Evolutionary conservation across 1,140 invertebrate genomes (phyloP), one percentile per base, ranked within the genome.

Genomic region (Diprion similis): DNA sequence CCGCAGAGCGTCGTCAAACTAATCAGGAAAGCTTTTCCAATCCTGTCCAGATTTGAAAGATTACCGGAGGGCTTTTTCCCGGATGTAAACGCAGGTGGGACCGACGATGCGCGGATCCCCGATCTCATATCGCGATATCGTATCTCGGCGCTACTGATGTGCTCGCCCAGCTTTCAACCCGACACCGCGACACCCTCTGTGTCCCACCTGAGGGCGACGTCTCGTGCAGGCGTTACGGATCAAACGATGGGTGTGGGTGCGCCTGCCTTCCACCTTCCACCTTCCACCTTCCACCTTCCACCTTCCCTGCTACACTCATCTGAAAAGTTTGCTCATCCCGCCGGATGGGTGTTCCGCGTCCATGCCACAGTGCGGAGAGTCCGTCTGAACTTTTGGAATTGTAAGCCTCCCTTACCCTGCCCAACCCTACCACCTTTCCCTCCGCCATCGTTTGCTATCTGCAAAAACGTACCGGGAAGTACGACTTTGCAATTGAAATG

Each of bases 401-500:
- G 51, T 59, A 59, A 59, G 24, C 2, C 24, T 37, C 24, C 24
- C 51, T 17, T 17, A 59, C 51, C 51, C 11, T 59, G 9, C 51
- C 51, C 6, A 8, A 37, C 24, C 24, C 24, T 37, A 6, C 24
- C 1, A 37, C 24, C 24, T 37, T 37, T 37, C 24, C 24, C 24
- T 59, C 11, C n/a, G 11, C 51, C n/a, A 59, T 17, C 51, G 51
- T 59, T 59, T 59, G 51, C 51, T 8, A 59, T 59, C 51, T 6
- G 51, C n/a, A 17, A 59, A 59, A 59, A 59, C 51, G 51, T 59
- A 37, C n/a, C n/a, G 51, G n/a, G n/a, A 59, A 59, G 51, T 59
- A 59, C 51, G 51, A 59, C 51, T 59, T 59, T 59, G 51, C 51
- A 59, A 59, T 59, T 59, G 51, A 59, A 59, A 59, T 59, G 51